Base-by-base conservation (phyloP, 1,140 invertebrate genomes). In the Trichoplusia ni region DNA sequence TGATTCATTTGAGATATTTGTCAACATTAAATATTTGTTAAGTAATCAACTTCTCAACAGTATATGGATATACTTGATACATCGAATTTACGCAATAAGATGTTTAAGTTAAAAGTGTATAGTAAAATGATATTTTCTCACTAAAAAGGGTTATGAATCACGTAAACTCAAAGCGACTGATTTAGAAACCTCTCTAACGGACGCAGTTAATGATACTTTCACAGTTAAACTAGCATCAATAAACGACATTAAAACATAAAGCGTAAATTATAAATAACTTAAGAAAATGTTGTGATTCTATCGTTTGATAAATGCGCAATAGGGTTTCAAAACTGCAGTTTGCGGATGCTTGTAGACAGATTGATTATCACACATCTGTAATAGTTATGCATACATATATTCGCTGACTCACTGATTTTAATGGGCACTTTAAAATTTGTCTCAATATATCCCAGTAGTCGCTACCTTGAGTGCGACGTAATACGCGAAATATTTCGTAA, bases 401-500 rank as follows among this genome's bases (percentile, higher is more conserved):
- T 29, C 31, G 60, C 61, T 47, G 21, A 63, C 35, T 75, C 72
- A 69, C 51, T 64, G 40, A 27, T 67, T 67, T 64, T 69, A 75
- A 71, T 71, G 66, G 40, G 23, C 19, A 58, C 58, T 65, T 70
- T 13, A 38, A 31, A 63, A 66, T 66, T 51, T 51, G 63, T 54
- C 37, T 19, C 35, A 44, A 35, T 31, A 11, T n/a, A 13, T 18
- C 44, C 9, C 16, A 27, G 42, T 44, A 31, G 63, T 14, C 38
- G 31, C 31, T 44, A 58, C 33, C 11, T 25, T 42, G 23, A 40
- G 44, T 9, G 35, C 54, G 54, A 68, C 65, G 66, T 72, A 75
- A 75, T 66, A 51, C 54, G 14, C 13, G 7, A 44, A 33, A 23
- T 49, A 66, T 77, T 75, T 73, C 72, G 69, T 77, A 77, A 77